phyloP scores from a whole-genome alignment of 2,888 invertebrate genomes.

The Plemyria rubiginata region DNA sequence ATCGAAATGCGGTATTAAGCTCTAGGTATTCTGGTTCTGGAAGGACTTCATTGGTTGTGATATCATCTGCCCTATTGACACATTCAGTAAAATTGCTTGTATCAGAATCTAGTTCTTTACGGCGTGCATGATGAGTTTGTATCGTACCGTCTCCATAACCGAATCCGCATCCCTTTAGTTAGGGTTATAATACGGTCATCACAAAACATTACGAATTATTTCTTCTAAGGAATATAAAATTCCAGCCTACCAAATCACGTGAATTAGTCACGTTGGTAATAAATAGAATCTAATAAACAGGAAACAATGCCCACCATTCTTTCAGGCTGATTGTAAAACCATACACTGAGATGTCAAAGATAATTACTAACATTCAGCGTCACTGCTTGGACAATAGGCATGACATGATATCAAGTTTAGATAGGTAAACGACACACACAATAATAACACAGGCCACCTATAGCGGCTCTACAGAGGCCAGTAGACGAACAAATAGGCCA shows the following conservation, averaged over 20 bases:
- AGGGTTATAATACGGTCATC: too few species aligned
- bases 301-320: constrained; percentile 26
- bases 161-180: too few species aligned
- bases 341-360: constrained; percentile 38
- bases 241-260: constrained; percentile 18
- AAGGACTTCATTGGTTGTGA: too few species aligned
- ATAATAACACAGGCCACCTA: background rate
- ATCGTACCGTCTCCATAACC: too few species aligned
- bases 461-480: background rate
- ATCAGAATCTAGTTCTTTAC: too few species aligned
- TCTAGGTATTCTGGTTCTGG: too few species aligned
- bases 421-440: constrained; percentile 2
- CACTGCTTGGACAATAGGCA: constrained; percentile 30
- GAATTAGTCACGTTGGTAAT: constrained; percentile 25
- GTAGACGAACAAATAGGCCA: too few species aligned
- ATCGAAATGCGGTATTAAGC: too few species aligned
- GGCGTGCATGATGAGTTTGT: too few species aligned
- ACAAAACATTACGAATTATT: too few species aligned
- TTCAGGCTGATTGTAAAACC: constrained; percentile 20
- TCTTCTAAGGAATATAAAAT: constrained; percentile 12
- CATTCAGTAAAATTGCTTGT: too few species aligned
- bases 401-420: constrained; percentile 22
- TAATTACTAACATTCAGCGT: constrained; percentile 37
- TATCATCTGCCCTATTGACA: too few species aligned
- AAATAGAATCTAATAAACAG: constrained; percentile 21